A percentile compares a stretch with the other conserved stretches of the same genome.
Conservation (phyloP, 2,888 invertebrate species). For the Cryptus viduatorius region DNA sequence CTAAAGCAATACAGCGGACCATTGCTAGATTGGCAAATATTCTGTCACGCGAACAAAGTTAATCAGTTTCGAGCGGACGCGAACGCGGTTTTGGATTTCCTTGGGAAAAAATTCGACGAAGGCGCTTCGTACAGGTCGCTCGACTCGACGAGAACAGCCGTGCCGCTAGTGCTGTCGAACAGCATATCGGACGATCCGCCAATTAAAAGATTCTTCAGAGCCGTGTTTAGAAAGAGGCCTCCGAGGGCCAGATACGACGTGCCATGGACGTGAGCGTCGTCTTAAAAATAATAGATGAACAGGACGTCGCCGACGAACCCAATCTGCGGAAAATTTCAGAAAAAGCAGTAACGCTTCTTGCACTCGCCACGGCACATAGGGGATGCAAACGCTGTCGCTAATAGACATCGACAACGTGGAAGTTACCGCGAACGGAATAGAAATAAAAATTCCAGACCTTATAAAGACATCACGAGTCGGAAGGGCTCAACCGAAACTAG, state of each 20-base stretch:
- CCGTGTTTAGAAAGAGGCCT: slow-evolving; percentile 29
- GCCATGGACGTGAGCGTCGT: slow-evolving; percentile 53
- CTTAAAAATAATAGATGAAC: background rate
- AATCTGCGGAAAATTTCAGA: slow-evolving; percentile 54
- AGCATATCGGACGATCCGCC: slow-evolving; percentile 8
- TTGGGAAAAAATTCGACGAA: slow-evolving; percentile 38
- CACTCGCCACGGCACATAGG: slow-evolving; percentile 64
- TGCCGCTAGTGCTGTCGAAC: slow-evolving; percentile 19
- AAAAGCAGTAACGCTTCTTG: slow-evolving; percentile 56
- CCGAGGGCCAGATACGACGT: slow-evolving; percentile 36
- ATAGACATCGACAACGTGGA: slow-evolving; percentile 62
- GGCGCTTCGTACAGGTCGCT: slow-evolving; percentile 48
- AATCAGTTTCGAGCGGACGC: slow-evolving; percentile 19
- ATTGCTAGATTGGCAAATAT: slow-evolving; percentile 37
- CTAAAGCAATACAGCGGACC: slow-evolving; percentile 46
- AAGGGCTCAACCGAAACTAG: slow-evolving; percentile 46
- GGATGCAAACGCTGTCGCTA: slow-evolving; percentile 60
- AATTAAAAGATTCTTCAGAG: slow-evolving; percentile 44
- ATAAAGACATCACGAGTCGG: slow-evolving; percentile 61
- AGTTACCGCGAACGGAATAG: slow-evolving; percentile 6
- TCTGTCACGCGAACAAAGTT: background rate
- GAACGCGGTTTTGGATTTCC: slow-evolving; percentile 21
- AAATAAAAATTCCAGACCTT: slow-evolving; percentile 58
- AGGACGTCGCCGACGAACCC: background rate
- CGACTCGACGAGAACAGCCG: slow-evolving; percentile 42